These are phyloP conservation scores for Tachina lurida DNA, from an alignment of 2,888 invertebrate species.

Conservation along the genomic window DNA sequence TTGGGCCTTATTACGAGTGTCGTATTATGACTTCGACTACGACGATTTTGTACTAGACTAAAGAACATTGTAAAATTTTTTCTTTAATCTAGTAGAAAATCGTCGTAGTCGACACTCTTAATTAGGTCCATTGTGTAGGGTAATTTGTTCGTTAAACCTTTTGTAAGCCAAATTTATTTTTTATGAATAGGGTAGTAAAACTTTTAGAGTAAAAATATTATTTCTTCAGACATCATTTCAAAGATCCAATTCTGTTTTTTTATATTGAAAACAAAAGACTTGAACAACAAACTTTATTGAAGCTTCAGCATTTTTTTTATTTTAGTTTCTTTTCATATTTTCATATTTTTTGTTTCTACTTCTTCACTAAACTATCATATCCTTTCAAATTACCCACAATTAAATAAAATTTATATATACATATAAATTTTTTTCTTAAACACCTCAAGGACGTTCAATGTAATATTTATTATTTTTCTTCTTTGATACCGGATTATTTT, in stretches of 20 bases:
- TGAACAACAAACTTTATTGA: constrained; percentile 30
- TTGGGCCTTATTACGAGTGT: no score
- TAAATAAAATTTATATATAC: constrained; percentile 29
- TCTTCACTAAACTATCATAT: constrained; percentile 27
- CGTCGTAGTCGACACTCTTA: no score
- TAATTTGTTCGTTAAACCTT: no score
- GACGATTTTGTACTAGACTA: no score
- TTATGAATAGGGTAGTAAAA: no score
- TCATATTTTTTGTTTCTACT: neutral
- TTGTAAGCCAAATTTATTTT: no score
- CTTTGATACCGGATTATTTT: constrained; percentile 37
- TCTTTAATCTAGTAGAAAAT: no score
- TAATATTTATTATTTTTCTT: constrained; percentile 22
- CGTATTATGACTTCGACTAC: no score
- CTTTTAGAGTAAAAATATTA: no score
- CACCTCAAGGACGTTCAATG: constrained; percentile 51
- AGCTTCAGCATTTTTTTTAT: constrained; percentile 42
- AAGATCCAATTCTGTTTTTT: neutral
- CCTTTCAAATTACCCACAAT: constrained; percentile 55
- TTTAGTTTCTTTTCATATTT: constrained; percentile 1
- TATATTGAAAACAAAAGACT: constrained; percentile 64
- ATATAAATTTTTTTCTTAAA: constrained; percentile 4
- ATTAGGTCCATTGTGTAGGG: no score
- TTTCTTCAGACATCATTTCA: neutral
- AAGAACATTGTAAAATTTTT: no score